These are phyloP conservation scores for Perca flavescens DNA, from an alignment of 2,113 vertebrate species.

Conservation along the genomic window DNA sequence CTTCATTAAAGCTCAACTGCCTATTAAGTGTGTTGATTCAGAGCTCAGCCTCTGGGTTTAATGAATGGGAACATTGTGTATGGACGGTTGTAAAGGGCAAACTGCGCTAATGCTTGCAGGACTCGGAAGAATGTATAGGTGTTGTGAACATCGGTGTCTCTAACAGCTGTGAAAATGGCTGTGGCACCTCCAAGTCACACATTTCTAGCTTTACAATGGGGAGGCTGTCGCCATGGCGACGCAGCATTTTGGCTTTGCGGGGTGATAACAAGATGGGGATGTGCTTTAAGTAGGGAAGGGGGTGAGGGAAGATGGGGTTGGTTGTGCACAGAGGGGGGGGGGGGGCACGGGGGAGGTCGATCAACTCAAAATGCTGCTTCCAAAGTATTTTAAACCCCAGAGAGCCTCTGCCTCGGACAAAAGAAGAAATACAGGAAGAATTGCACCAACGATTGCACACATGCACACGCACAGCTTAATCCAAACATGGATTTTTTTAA, in stretches of 20 bases:
- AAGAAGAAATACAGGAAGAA: slow-evolving; percentile 21
- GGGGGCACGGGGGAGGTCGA: slow-evolving; percentile 15
- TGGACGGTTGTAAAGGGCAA: slow-evolving; percentile 32
- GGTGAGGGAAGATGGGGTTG: slow-evolving; percentile 16
- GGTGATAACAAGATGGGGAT: slow-evolving; percentile 80
- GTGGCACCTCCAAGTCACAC: slow-evolving; percentile 75
- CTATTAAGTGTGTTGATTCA: slow-evolving; percentile 45
- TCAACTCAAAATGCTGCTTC: slow-evolving; percentile 57
- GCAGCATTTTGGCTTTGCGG: slow-evolving; percentile 68
- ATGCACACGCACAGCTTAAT: slow-evolving; percentile 7
- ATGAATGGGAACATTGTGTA: slow-evolving; percentile 49
- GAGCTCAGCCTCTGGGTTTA: slow-evolving; percentile 18
- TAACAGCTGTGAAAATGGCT: slow-evolving; percentile 65
- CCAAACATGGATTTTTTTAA: not conserved
- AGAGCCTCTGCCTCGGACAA: slow-evolving; percentile 39
- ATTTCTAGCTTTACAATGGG: slow-evolving; percentile 60
- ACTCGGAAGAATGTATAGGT: slow-evolving; percentile 22
- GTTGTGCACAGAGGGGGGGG: slow-evolving; percentile 42
- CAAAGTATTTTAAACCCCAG: slow-evolving; percentile 52
- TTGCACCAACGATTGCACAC: too few relatives aligned
- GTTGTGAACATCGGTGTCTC: slow-evolving; percentile 57
- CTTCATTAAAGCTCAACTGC: slow-evolving; percentile 40
- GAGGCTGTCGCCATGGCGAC: slow-evolving; percentile 77
- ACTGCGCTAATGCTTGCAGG: slow-evolving; percentile 33
- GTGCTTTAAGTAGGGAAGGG: slow-evolving; percentile 49